phyloP scores from a whole-genome alignment of 2,888 invertebrate genomes.

The Marasmarcha lunaedactyla region DNA sequence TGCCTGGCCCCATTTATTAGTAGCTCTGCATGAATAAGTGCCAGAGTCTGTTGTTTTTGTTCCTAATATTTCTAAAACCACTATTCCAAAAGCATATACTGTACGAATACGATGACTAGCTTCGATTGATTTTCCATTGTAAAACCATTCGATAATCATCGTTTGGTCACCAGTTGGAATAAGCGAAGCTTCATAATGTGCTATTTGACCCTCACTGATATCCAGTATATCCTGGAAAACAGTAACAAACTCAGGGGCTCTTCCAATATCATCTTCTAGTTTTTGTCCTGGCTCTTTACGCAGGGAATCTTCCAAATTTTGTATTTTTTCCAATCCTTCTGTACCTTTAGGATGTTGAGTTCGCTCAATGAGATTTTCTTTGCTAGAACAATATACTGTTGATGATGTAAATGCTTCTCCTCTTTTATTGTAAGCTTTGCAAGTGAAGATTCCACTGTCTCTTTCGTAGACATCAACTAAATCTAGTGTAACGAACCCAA shows the following conservation, averaged over 20 bases:
- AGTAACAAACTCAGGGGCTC: slow-evolving; percentile 89
- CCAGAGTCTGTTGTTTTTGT: slow-evolving; percentile 94
- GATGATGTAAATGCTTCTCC: slow-evolving; percentile 95
- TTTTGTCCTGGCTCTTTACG: slow-evolving; percentile 77
- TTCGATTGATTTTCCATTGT: slow-evolving; percentile 89
- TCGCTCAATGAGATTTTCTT: slow-evolving; percentile 85
- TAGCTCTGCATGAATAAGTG: slow-evolving; percentile 87
- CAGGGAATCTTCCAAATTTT: slow-evolving; percentile 89
- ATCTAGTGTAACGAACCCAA: slow-evolving; percentile 96
- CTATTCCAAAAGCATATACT: slow-evolving; percentile 97
- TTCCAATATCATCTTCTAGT: slow-evolving; percentile 81
- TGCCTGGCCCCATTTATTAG: slow-evolving; percentile 89
- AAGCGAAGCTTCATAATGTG: slow-evolving; percentile 96
- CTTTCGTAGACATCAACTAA: slow-evolving; percentile 91
- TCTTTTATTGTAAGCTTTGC: slow-evolving; percentile 87
- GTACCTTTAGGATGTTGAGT: slow-evolving; percentile 97
- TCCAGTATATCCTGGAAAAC: slow-evolving; percentile 86
- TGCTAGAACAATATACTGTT: slow-evolving; percentile 85
- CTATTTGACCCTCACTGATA: slow-evolving; percentile 94
- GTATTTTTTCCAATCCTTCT: slow-evolving; percentile 91
- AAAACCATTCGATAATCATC: slow-evolving; percentile 96
- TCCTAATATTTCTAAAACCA: slow-evolving; percentile 94
- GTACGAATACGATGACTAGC: slow-evolving; percentile 92
- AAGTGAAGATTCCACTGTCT: slow-evolving; percentile 94
- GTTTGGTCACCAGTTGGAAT: slow-evolving; percentile 94